Conservation (phyloP, 1,140 invertebrate genomes). For the Neuroterus valhalla region DNA sequence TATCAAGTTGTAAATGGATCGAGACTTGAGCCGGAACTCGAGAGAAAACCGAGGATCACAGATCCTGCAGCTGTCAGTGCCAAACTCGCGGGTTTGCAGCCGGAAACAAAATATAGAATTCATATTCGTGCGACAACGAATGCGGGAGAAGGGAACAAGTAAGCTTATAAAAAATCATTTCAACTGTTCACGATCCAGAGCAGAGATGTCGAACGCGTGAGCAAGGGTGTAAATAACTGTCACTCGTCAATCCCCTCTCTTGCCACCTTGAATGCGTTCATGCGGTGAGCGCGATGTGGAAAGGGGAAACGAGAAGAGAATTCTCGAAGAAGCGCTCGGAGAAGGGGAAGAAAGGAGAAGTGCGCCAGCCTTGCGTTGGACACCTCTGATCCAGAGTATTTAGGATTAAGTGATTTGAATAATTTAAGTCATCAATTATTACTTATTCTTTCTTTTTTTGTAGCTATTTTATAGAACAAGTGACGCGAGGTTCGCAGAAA, state of each 20-base stretch:
- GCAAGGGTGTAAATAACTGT: no score
- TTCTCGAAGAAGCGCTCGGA: no score
- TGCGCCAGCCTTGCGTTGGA: no score
- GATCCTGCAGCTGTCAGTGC: conserved; percentile 86
- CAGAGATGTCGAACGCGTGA: no score
- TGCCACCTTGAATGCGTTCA: no score
- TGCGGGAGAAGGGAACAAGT: conserved; percentile 88
- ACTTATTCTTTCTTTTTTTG: conserved; percentile 39
- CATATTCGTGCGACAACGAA: conserved; percentile 88
- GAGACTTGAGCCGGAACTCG: conserved; percentile 79
- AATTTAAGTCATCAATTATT: no score
- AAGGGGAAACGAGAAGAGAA: no score
- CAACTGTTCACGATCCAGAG: neutral
- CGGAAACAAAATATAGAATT: conserved; percentile 92
- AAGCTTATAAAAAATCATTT: conserved; percentile 57
- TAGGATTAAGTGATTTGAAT: no score
- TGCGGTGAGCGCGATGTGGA: no score
- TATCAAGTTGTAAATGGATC: conserved; percentile 89
- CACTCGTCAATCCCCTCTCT: no score
- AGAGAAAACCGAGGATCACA: conserved; percentile 84
- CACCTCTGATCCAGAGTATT: no score
- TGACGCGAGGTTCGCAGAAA: conserved; percentile 79
- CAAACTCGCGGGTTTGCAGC: conserved; percentile 89
- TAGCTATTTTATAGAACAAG: conserved; percentile 87
- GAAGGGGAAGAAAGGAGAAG: no score